Evolutionary conservation across 2,888 invertebrate genomes (phyloP), one percentile per base, ranked within the genome.

Genomic region (Ophion slaviceki): DNA sequence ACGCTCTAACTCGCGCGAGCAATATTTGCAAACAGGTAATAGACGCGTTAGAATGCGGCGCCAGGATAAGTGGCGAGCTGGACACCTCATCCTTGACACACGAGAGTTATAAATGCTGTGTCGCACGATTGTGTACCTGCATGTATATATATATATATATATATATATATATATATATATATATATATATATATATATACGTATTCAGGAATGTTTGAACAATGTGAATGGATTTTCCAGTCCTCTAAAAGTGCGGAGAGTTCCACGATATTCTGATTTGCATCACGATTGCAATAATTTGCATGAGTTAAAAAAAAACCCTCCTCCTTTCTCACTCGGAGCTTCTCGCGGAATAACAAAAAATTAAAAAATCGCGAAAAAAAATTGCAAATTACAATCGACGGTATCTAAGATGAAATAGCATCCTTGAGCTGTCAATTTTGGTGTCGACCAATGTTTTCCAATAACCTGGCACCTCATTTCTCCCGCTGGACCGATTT

Each of bases 21-120:
- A 92, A 92, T 92, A 91, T 92, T 92, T 90, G 89, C 91, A 90
- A 92, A 89, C 90, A 89, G 87, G 88, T 92, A 92, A 92, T 91
- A 91, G 91, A 91, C 87, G 91, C 90, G 90, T 92, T 91, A 92
- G 90, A 88, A 91, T 85, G 78, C 79, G 91, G 91, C 91, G 92
- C 90, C 89, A 90, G 88, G 89, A 89, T 91, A 91, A 91, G 91
- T 92, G 90, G 86, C 86, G 59, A 57, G 75, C 70, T 86, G 87
- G 88, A 90, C 88, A 88, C 88, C 53, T 71, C 64, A 71, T 53
- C 71, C 62, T 71, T 53, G 32, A 68, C 47, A 68, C 67, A 59
- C 40, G 40, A 61, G 75, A 47, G 68, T 81, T 68, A 66, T 80
- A 67, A 74, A 28, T 36, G 59, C 45, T 32, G 53, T 71, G 53